Base-by-base conservation (phyloP, 2,797 vertebrate species). In the Poeciliopsis gracilis region DNA sequence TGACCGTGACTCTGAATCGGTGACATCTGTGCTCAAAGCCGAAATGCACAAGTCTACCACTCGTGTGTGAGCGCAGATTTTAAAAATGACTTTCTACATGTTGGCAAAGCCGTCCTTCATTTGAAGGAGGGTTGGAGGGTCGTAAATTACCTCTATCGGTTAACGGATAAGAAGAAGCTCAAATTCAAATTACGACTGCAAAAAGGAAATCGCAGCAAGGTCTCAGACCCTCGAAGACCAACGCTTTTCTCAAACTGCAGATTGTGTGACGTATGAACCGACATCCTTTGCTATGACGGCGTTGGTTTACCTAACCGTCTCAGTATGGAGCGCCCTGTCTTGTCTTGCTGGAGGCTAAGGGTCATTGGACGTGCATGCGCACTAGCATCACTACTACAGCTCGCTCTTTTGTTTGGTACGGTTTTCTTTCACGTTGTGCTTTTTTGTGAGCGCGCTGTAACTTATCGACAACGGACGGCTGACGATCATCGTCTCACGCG, bases 1-100 rank as follows among this genome's bases (percentile, higher is more conserved):
- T 82, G 9, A 47, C 63, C 13, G 76, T 82, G 76, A 75, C 66
- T 77, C 57, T 73, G 53, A 38, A 49, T 77, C 33, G 77, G 30
- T 43, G 38, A 74, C 80, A 59, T 0, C 43, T 61, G 71, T 36
- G 46, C 23, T 13, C 61, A 43, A 61, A 72, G 30, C 67, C 13
- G 1, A 49, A 55, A 69, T 33, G 4, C 75, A 46, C 23, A 73
- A 77, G 70, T 18, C 66, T 25, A 80, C 47, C 28, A 72, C 57
- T 47, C 30, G 51, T 33, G 28, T 16, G 18, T 67, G 6, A 16
- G 25, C 20, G 38, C 73, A 75, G 36, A 53, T 43, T 69, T 43
- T 1, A 25, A 38, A 66, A 38, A 23, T 41, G 11, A 11, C 9
- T 66, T 38, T 41, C 18, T 25, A 41, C 13, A 43, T 67, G 4